Evolutionary conservation across 2,113 vertebrate species (phyloP).

Genomic region (Apus apus): DNA sequence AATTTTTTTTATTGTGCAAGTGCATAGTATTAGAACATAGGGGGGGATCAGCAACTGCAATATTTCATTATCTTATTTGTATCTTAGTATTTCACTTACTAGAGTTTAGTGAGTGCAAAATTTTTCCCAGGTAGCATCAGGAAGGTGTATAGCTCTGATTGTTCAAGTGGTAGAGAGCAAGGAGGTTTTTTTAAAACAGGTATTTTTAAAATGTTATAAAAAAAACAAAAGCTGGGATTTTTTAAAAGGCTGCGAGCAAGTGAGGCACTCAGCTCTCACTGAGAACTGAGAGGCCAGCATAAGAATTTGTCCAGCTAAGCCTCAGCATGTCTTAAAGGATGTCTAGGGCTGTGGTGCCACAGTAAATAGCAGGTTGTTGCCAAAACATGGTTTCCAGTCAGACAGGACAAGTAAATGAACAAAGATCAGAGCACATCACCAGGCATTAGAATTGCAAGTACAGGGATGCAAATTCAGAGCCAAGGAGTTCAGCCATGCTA

Average conservation of each 20-base stretch:
- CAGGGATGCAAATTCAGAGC: conserved; percentile 22
- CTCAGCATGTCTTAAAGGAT: background rate
- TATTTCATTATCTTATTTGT: background rate
- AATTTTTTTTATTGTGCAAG: background rate
- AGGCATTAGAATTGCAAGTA: background rate
- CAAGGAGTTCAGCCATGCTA: background rate
- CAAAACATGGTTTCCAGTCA: conserved; percentile 46
- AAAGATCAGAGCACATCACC: conserved; percentile 20
- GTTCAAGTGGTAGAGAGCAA: background rate
- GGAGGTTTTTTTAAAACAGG: background rate
- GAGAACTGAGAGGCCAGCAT: background rate
- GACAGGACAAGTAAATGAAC: conserved; percentile 30
- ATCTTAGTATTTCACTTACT: background rate
- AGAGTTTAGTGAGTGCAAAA: background rate
- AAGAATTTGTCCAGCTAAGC: conserved; percentile 15
- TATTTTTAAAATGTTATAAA: background rate
- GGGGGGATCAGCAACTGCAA: background rate
- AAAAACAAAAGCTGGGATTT: background rate
- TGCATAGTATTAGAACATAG: background rate
- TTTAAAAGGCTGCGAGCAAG: background rate
- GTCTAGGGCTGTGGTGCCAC: conserved; percentile 8
- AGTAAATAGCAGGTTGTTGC: conserved; percentile 53
- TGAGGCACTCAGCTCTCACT: background rate
- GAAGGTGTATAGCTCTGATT: background rate
- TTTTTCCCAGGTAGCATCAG: background rate